Evolutionary conservation across 2,888 invertebrate species (phyloP).

Genomic region (Eudasyphora cyanicolor): DNA sequence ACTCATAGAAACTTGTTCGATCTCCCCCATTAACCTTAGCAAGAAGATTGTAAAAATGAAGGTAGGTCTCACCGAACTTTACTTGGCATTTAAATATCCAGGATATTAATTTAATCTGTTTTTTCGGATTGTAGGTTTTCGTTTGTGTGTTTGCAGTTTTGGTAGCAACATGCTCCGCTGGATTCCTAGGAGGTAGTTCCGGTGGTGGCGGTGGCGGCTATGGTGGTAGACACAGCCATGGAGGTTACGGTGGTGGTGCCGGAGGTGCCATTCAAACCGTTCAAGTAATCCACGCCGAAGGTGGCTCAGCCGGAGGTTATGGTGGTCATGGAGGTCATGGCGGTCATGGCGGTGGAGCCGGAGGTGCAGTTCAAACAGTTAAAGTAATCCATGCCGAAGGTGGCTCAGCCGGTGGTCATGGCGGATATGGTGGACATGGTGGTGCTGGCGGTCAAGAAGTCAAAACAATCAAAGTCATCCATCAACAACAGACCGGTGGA

Average conservation of each 20-base stretch:
- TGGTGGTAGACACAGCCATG: conserved; percentile 22
- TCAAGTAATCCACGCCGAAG: conserved; percentile 67
- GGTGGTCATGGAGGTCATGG: conserved; percentile 45
- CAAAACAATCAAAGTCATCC: conserved; percentile 45
- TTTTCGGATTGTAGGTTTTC: conserved; percentile 51
- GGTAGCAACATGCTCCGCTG: conserved; percentile 61
- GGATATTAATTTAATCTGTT: background rate
- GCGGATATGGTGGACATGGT: conserved; percentile 38
- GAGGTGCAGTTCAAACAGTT: background rate
- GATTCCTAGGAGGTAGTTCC: conserved; percentile 57
- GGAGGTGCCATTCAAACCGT: conserved; percentile 68
- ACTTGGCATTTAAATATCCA: background rate
- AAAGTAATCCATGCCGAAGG: conserved; percentile 25
- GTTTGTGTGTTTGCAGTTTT: conserved; percentile 60
- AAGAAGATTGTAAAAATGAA: conserved; percentile 60
- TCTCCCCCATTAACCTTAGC: conserved; percentile 28
- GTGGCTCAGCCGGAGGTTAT: background rate
- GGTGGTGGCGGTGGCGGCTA: conserved; percentile 14
- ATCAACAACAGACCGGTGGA: conserved; percentile 14
- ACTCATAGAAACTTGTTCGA: conserved; percentile 28
- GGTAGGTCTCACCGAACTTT: conserved; percentile 42
- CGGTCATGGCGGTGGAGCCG: background rate
- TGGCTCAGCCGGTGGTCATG: background rate
- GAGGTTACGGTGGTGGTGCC: conserved; percentile 24
- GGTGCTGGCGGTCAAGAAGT: conserved; percentile 21